Evolutionary conservation across 2,888 invertebrate genomes (phyloP), one percentile per base, ranked within the genome.

Genomic region (Orthosia cruda): DNA sequence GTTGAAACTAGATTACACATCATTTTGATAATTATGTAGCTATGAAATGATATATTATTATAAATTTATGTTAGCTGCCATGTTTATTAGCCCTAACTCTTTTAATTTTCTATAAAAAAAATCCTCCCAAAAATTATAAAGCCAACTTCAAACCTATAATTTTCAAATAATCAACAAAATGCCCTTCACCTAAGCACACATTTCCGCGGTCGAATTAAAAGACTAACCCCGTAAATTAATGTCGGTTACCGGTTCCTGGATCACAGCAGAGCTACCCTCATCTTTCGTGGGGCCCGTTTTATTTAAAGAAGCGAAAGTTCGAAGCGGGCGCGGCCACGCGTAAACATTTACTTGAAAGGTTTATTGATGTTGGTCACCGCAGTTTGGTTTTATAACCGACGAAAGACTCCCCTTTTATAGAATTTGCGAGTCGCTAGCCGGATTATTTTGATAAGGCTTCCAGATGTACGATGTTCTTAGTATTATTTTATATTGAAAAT

Each of bases 281-380:
- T 92, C 90, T 88, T 90, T 90, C 89, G 82, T 84, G 85, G 87
- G 88, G 87, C 84, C 89, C 90, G 91, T 93, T 94, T 94, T 94
- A 93, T 94, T 94, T 93, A 93, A 94, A 95, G 94, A 92, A 93
- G 91, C 88, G 90, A 91, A 93, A 94, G 91, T 94, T 93, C 85
- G 90, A 86, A 89, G 86, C 91, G 89, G 78, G 88, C 87, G 92
- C 94, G 90, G 91, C 92, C 94, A 90, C 89, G 93, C 95, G 95
- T 94, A 94, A 95, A 95, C 94, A 94, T 95, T 95, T 92, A 92
- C 95, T 94, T 91, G 95, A 93, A 93, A 94, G 94, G 93, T 95
- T 95, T 95, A 95, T 95, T 93, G 95, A 93, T 92, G 95, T 95
- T 93, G 92, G 93, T 93, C 90, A 95, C 94, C 94, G 90, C 93